Evolutionary conservation across 2,888 invertebrate genomes (phyloP).

Genomic region (Himalopsyche anomala): DNA sequence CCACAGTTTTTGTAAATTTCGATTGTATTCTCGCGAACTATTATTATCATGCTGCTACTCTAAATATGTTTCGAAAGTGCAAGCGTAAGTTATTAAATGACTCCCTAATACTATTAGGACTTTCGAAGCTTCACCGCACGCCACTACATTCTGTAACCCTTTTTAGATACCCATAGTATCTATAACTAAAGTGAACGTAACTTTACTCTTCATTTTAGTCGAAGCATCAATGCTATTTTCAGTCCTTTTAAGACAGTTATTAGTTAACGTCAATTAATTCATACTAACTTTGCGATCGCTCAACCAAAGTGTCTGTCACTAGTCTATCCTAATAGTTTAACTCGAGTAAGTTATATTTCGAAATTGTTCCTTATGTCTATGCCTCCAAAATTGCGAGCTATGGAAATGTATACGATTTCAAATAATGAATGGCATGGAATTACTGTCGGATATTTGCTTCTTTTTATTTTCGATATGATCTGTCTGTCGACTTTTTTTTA

Average conservation of each 20-base stretch:
- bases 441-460: too few relatives aligned
- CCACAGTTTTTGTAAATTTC: too few relatives aligned
- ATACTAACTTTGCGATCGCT: slow-evolving; percentile 16
- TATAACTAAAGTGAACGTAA: background rate
- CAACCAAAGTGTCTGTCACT: background rate
- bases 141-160: slow-evolving; percentile 29
- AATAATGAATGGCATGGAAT: too few relatives aligned
- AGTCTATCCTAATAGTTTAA: background rate
- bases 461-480: too few relatives aligned
- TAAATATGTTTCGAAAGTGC: background rate
- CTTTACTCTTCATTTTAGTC: slow-evolving; percentile 31
- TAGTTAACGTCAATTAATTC: slow-evolving; percentile 13
- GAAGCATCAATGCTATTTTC: slow-evolving; percentile 8
- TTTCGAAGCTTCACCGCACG: slow-evolving; percentile 18
- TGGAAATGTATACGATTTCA: too few relatives aligned
- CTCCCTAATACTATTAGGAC: slow-evolving; percentile 28
- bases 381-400: too few relatives aligned
- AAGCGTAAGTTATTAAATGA: background rate
- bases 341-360: background rate
- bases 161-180: background rate
- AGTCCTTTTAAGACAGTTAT: slow-evolving; percentile 8
- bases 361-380: background rate
- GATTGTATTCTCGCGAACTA: too few relatives aligned
- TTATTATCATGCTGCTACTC: too few relatives aligned
- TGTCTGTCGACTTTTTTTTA: too few relatives aligned